Conservation (phyloP, 2,113 vertebrate genomes). For the Forbesichthys papilliferus region DNA sequence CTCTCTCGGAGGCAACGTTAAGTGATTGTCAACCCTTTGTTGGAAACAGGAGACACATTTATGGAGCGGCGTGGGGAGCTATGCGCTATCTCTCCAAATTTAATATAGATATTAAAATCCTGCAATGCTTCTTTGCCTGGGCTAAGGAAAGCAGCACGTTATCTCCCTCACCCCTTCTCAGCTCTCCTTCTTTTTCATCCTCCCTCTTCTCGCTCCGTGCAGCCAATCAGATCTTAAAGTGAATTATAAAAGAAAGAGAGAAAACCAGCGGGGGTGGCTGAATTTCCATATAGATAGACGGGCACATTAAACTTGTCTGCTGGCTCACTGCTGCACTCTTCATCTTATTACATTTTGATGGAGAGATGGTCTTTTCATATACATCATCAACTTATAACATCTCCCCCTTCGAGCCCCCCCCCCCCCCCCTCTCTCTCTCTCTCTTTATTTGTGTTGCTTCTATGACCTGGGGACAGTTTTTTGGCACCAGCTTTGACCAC, state of each 20-base stretch:
- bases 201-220: constrained; percentile 21
- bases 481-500: constrained; percentile 57
- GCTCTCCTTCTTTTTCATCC: constrained; percentile 9
- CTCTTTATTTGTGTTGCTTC: constrained; percentile 16
- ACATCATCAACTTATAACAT: constrained; percentile 48
- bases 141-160: constrained; percentile 50
- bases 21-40: constrained; percentile 39
- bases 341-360: constrained; percentile 72
- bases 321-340: constrained; percentile 57
- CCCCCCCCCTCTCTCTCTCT: constrained; percentile 5
- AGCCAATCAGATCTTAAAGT: constrained; percentile 63
- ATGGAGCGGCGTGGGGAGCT: no score
- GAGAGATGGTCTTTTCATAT: constrained; percentile 66
- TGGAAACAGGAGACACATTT: constrained; percentile 27
- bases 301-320: constrained; percentile 72
- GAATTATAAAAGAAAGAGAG: constrained; percentile 51
- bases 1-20: constrained; percentile 48
- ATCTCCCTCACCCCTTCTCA: constrained; percentile 60
- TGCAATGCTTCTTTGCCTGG: constrained; percentile 57
- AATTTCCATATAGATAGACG: constrained; percentile 83
- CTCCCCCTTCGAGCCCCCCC: constrained; percentile 10
- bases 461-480: constrained; percentile 60
- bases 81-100: constrained; percentile 62
- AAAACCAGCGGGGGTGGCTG: constrained; percentile 39
- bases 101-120: constrained; percentile 70